These are phyloP conservation scores for Oxygymnocypris stewartii DNA, from an alignment of 2,113 vertebrate genomes.

Conservation along the genomic window DNA sequence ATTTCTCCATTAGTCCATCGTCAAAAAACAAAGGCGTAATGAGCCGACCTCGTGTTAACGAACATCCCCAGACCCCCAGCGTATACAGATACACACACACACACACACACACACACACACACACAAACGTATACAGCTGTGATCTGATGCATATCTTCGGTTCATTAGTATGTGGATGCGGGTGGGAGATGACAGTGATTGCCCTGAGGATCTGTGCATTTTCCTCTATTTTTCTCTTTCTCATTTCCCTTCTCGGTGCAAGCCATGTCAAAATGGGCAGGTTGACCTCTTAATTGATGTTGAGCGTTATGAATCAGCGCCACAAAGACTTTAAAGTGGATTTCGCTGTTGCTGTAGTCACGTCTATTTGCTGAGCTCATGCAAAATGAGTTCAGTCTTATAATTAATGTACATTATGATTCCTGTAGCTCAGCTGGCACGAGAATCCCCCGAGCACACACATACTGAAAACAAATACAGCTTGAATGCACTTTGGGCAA, in stretches of 20 bases:
- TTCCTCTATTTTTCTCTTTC: conserved; percentile 9
- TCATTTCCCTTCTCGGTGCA: background rate
- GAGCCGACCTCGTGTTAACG: conserved; percentile 19
- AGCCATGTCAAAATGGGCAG: background rate
- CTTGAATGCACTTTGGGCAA: background rate
- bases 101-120: background rate
- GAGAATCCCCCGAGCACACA: background rate
- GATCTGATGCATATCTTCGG: background rate
- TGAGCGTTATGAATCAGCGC: background rate
- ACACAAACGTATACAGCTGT: background rate
- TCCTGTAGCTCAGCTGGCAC: conserved; percentile 21
- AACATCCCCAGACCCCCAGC: conserved; percentile 27
- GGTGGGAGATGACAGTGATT: conserved; percentile 5
- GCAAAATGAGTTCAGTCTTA: background rate
- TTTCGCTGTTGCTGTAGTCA: background rate
- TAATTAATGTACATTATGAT: conserved; percentile 22
- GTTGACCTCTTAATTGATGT: conserved; percentile 3
- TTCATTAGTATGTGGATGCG: conserved; percentile 37
- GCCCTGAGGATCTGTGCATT: background rate
- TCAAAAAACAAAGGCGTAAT: background rate
- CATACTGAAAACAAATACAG: background rate
- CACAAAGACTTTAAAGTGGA: background rate
- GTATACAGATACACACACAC: background rate
- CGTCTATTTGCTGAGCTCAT: background rate
- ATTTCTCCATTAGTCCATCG: conserved; percentile 20